Conservation (phyloP, 1,140 invertebrate species). For the Augochlora pura region DNA sequence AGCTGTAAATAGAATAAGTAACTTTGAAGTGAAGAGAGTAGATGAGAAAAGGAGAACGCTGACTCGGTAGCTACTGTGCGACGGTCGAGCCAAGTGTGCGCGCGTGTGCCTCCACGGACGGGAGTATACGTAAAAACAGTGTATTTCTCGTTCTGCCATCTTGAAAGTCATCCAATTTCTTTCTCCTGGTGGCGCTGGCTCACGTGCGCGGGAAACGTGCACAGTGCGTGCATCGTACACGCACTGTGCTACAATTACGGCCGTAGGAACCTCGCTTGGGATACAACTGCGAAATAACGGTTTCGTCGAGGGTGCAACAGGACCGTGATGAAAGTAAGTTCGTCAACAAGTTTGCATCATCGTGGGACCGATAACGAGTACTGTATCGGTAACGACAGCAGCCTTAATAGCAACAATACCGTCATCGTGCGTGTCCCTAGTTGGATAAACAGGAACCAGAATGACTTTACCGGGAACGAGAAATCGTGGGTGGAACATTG, state of each 20-base stretch:
- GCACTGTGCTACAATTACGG: conserved; percentile 28
- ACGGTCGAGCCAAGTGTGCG: not conserved
- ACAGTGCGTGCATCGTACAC: conserved; percentile 41
- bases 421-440: not conserved
- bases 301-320: not conserved
- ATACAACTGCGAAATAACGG: conserved; percentile 15
- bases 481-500: conserved; percentile 50
- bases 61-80: not conserved
- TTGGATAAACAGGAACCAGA: conserved; percentile 28
- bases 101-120: not conserved
- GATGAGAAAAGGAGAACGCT: conserved; percentile 9
- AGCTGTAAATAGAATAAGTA: not conserved
- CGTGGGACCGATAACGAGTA: conserved; percentile 47
- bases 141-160: conserved; percentile 35
- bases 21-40: not conserved
- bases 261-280: not conserved
- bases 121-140: not conserved
- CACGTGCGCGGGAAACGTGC: conserved; percentile 41
- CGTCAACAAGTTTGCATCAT: conserved; percentile 19
- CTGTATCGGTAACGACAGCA: not conserved
- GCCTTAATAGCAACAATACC: not conserved
- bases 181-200: conserved; percentile 13
- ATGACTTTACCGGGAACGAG: conserved; percentile 48
- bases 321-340: conserved; percentile 44
- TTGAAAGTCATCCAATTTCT: conserved; percentile 39